phyloP scores from a whole-genome alignment of 2,888 invertebrate genomes.

The Eupithecia exiguata region DNA sequence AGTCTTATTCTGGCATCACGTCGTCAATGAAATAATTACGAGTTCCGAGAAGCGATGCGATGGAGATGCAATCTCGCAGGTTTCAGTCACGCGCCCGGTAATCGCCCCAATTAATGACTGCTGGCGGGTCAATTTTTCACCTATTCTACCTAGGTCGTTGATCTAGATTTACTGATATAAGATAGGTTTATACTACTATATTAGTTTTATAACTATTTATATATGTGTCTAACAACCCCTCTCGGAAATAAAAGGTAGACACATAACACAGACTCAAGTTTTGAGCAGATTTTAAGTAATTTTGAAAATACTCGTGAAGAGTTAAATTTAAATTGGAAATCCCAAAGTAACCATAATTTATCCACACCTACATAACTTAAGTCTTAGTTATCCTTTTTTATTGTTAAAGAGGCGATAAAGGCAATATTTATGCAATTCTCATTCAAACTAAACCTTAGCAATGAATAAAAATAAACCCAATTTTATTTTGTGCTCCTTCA shows the following conservation, averaged over 20 bases:
- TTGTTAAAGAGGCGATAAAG: not conserved
- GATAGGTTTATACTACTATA: no score
- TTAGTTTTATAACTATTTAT: not conserved
- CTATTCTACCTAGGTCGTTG: constrained; percentile 24
- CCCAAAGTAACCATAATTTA: not conserved
- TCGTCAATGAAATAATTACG: constrained; percentile 59
- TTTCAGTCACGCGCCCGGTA: constrained; percentile 71
- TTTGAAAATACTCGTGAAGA: not conserved
- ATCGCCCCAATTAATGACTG: constrained; percentile 58
- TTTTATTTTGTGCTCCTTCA: constrained; percentile 8
- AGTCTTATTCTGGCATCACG: constrained; percentile 43
- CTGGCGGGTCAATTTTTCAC: constrained; percentile 41
- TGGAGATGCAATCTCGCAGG: constrained; percentile 64
- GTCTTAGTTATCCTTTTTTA: not conserved
- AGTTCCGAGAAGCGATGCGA: constrained; percentile 66
- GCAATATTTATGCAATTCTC: not conserved
- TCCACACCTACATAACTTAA: constrained; percentile 3
- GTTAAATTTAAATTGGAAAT: not conserved
- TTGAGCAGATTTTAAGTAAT: not conserved
- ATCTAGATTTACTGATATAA: constrained; percentile 12
- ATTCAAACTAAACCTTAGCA: constrained; percentile 5
- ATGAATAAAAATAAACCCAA: not conserved
- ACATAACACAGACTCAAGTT: not conserved
- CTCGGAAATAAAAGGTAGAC: not conserved
- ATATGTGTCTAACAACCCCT: not conserved